Conservation (phyloP, 1,140 invertebrate genomes). For the Nilaparvata lugens region DNA sequence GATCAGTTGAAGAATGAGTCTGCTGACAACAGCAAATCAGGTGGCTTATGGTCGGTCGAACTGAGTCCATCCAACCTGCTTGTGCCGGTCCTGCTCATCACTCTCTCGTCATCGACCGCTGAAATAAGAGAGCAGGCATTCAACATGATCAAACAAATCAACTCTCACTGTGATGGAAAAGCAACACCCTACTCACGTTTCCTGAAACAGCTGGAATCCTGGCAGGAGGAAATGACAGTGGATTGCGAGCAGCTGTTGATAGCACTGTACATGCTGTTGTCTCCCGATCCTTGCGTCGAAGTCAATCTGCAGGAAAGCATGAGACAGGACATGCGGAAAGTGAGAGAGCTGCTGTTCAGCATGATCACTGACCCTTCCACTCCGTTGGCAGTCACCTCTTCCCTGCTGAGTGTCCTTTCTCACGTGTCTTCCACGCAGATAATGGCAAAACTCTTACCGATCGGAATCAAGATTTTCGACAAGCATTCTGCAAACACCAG, state of each 20-base stretch:
- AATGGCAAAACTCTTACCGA: conserved; percentile 24
- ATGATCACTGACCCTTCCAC: conserved; percentile 16
- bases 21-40: too few relatives aligned
- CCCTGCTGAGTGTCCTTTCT: conserved; percentile 39
- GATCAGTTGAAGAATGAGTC: too few relatives aligned
- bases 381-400: conserved; percentile 38
- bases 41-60: conserved; percentile 1
- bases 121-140: conserved; percentile 9
- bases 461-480: conserved; percentile 34
- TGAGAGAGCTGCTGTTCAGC: conserved; percentile 1
- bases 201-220: neutral
- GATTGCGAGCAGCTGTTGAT: conserved; percentile 45
- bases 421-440: conserved; percentile 25
- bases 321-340: conserved; percentile 6
- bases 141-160: neutral
- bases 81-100: conserved; percentile 33
- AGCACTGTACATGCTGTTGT: conserved; percentile 33
- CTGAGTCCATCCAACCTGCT: conserved; percentile 23
- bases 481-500: conserved; percentile 27
- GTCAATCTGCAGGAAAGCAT: neutral
- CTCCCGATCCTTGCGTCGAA: conserved; percentile 37
- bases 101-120: conserved; percentile 24
- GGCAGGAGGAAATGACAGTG: conserved; percentile 43
- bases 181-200: neutral
- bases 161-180: neutral